Conservation (phyloP, 2,797 vertebrate species). For the Sebastolobus alascanus region DNA sequence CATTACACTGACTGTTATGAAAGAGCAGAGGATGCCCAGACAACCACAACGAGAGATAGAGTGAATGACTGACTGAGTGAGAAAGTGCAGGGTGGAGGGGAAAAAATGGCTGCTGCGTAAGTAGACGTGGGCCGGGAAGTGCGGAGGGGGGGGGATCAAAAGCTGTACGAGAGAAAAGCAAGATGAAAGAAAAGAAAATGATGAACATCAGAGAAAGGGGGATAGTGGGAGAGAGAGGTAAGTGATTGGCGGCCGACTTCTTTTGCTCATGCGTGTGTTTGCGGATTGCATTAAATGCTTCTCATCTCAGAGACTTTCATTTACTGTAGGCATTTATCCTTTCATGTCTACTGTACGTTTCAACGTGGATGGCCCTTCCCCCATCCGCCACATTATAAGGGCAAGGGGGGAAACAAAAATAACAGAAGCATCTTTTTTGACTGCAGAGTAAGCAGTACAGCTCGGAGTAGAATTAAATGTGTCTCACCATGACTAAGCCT, state of each 20-base stretch:
- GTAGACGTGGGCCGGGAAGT: constrained; percentile 50
- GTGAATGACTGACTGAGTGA: constrained; percentile 16
- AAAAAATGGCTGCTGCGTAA: constrained; percentile 42
- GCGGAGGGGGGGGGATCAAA: constrained; percentile 55
- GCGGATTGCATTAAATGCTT: constrained; percentile 59
- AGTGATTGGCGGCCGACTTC: constrained; percentile 61
- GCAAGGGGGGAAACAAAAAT: background rate
- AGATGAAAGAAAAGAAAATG: constrained; percentile 77
- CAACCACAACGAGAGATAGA: constrained; percentile 37
- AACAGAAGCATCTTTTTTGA: constrained; percentile 28
- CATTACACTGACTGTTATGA: constrained; percentile 57
- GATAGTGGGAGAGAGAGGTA: constrained; percentile 52
- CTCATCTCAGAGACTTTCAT: constrained; percentile 58
- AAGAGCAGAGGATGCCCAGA: constrained; percentile 52
- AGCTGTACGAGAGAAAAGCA: constrained; percentile 51
- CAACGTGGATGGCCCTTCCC: constrained; percentile 17
- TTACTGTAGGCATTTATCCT: constrained; percentile 58
- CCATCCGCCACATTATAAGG: background rate
- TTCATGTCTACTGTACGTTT: constrained; percentile 65
- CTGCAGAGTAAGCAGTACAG: constrained; percentile 45
- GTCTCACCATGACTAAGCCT: constrained; percentile 43
- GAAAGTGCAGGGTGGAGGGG: constrained; percentile 29
- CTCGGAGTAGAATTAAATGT: constrained; percentile 45
- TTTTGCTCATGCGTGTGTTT: constrained; percentile 58
- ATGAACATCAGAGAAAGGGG: constrained; percentile 66